Base-by-base conservation (phyloP, 2,797 vertebrate species). In the Galaxias olidus region DNA sequence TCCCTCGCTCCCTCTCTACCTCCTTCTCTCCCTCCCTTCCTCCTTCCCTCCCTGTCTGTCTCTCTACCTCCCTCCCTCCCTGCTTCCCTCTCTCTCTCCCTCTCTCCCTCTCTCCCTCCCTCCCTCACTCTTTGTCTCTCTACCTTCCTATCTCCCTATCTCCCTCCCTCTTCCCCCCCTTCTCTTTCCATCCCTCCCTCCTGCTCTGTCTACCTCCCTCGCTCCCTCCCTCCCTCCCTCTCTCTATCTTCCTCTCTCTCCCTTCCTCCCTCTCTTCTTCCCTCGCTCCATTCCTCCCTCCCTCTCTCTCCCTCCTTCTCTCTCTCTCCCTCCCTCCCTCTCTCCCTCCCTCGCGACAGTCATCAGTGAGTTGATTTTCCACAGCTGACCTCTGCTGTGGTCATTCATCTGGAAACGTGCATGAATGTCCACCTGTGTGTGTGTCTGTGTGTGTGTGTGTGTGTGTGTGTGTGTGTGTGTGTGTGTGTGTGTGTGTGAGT, bases 351-450 rank as follows among this genome's bases (percentile, higher is more conserved):
- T n/a, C n/a, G n/a, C 8, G 9, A 1, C 45, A 47, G 10, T 62
- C 58, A 59, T 66, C 52, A 63, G n/a, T 49, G 48, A 8, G 55
- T 68, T 59, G 3, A 14, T 17, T 78, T 64, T 59, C 56, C 59
- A 40, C 50, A 55, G 52, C 10, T 66, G 52, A 69, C 59, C 56
- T 18, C n/a, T 44, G 58, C 43, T n/a, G 10, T 58, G 53, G 52
- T 53, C 42, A 59, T 57, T 63, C 49, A 17, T 12, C 15, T 60
- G 57, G 40, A 64, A 51, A 44, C 4, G 15, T 48, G 47, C 44
- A 52, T 47, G 59, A 68, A 74, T 66, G 30, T 30, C 30, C 30
- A 30, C 30, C 30, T 30, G 30, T 30, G 30, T 30, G 30, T 30
- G 30, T 30, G 30, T 30, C 3, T 30, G 30, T 30, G 30, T 30